phyloP scores from a whole-genome alignment of 1,140 invertebrate genomes.

The Micrasema longulum region DNA sequence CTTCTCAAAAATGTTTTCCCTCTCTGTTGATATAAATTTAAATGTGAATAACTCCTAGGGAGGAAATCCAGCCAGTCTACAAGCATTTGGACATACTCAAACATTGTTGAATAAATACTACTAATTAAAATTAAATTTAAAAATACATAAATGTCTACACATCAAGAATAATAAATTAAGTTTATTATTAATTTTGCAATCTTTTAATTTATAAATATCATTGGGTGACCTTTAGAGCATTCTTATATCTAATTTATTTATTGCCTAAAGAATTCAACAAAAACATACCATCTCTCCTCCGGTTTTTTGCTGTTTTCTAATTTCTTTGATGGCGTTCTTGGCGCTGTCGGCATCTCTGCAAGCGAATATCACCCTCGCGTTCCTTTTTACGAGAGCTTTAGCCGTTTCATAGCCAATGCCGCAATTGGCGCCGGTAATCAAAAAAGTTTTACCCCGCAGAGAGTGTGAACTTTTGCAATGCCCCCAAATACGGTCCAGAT shows the following conservation, averaged over 20 bases:
- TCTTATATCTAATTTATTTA: neutral
- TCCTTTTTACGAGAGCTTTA: slow-evolving; percentile 73
- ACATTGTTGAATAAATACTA: no score
- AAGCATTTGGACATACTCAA: no score
- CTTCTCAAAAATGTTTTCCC: no score
- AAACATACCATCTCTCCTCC: slow-evolving; percentile 73
- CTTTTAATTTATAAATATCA: no score
- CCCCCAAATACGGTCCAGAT: neutral
- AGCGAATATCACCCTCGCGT: slow-evolving; percentile 80
- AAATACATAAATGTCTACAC: no score
- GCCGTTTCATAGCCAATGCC: slow-evolving; percentile 85
- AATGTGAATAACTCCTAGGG: no score
- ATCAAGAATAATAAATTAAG: no score
- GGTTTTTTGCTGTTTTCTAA: slow-evolving; percentile 64
- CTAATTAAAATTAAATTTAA: no score
- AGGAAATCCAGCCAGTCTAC: no score
- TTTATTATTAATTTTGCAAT: no score
- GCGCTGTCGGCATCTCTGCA: slow-evolving; percentile 76
- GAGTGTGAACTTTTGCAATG: slow-evolving; percentile 31
- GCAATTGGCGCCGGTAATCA: slow-evolving; percentile 85
- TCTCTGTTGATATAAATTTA: no score
- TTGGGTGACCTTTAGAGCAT: no score
- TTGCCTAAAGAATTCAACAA: neutral
- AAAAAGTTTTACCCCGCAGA: slow-evolving; percentile 69
- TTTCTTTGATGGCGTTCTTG: slow-evolving; percentile 68